Evolutionary conservation across 2,113 vertebrate genomes (phyloP).

Genomic region (Myotis davidii): DNA sequence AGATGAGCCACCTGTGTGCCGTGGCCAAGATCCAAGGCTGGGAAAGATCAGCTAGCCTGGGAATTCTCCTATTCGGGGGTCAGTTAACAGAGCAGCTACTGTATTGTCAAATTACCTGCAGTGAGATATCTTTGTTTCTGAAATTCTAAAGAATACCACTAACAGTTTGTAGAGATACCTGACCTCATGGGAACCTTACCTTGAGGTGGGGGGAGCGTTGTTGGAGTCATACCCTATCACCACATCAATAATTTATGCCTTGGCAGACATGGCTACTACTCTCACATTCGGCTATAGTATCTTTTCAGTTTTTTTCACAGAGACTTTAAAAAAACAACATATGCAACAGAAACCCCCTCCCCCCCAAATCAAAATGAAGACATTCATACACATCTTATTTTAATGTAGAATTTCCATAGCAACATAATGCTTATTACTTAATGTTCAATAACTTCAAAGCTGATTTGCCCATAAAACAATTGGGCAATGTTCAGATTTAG

Average conservation of each 20-base stretch:
- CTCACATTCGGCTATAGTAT: neutral
- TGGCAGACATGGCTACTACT: neutral
- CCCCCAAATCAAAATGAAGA: neutral
- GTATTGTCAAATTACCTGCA: neutral
- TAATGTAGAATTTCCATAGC: conserved; percentile 53
- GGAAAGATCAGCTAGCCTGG: neutral
- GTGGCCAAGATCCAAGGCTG: neutral
- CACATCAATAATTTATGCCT: neutral
- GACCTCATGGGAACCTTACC: neutral
- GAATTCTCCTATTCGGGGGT: neutral
- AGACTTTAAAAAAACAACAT: neutral
- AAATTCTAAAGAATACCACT: conserved; percentile 3
- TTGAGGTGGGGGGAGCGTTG: neutral
- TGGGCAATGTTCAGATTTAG: neutral
- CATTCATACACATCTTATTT: conserved; percentile 54
- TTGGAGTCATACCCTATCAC: neutral
- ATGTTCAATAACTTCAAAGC: conserved; percentile 3
- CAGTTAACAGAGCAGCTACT: neutral
- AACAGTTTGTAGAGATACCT: neutral
- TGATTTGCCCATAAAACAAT: neutral
- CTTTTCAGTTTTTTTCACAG: neutral
- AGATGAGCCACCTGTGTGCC: neutral
- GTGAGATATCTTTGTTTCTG: conserved; percentile 47
- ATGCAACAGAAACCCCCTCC: neutral
- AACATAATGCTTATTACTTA: conserved; percentile 51